Evolutionary conservation across 2,888 invertebrate genomes (phyloP), one percentile per base, ranked within the genome.

Genomic region (Meandrusa payeni): DNA sequence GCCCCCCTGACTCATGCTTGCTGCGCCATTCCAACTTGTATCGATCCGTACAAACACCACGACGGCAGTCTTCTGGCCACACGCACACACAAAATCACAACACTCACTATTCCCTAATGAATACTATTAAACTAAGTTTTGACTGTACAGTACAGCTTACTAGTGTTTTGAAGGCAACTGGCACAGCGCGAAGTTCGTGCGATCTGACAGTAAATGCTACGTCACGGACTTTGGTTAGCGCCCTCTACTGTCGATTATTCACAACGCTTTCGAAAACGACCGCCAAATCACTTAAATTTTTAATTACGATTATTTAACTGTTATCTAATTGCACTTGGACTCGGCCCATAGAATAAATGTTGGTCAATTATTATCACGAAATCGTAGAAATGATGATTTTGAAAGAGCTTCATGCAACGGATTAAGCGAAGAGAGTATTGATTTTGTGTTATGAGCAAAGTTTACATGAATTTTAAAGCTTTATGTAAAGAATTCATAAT

Each of bases 1-100:
- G 57, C 87, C 86, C 47, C 86, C 86, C 55, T 86, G 86, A 63
- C 86, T 87, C 87, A 87, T 86, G 40, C 57, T 60, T 49, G 64
- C 64, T 74, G 76, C 77, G 79, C 76, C 82, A 81, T 83, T 54
- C 50, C 69, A 56, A 51, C 46, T 40, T 41, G 49, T 81, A 83
- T 83, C 64, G 83, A 85, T 82, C 76, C 59, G 74, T 68, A 69
- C 72, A 59, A 61, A 46, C 36, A 59, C 62, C 55, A 55, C 52
- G 53, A 69, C 62, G 62, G 55, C 50, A 52, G 46, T 44, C 44
- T 53, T 55, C 59, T 59, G 47, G 48, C 36, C 57, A 61, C 64
- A 9, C 22, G 50, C 49, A 55, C 57, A n/a, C 60, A 59, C 57
- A 55, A 56, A 62, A 56, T 36, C 50, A 59, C 55, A 46, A 45